Evolutionary conservation across 2,113 vertebrate genomes (phyloP).

Genomic region (Cephalopterus ornatus): DNA sequence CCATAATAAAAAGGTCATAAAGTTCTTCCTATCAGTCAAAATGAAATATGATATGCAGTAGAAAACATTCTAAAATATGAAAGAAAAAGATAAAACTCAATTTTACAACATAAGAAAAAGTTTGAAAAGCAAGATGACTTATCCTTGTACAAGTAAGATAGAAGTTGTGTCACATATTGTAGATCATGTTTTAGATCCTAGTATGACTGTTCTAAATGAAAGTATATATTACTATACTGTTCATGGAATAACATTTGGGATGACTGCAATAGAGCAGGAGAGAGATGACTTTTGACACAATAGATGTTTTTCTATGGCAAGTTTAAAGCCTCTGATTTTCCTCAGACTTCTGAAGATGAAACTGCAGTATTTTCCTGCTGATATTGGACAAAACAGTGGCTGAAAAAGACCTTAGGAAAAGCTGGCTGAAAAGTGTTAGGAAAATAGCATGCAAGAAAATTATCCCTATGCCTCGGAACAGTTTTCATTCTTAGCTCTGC

Average conservation of each 20-base stretch:
- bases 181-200: not conserved
- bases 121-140: not conserved
- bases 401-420: not conserved
- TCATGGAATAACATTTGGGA: not conserved
- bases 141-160: not conserved
- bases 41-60: not conserved
- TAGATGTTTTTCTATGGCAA: not conserved
- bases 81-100: not conserved
- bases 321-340: not conserved
- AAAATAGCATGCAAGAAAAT: not conserved
- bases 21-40: not conserved
- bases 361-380: not conserved
- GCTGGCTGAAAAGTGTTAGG: not conserved
- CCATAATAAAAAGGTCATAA: not conserved
- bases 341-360: not conserved
- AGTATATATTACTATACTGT: not conserved
- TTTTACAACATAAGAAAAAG: not conserved
- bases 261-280: not conserved
- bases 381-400: not conserved
- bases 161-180: not conserved
- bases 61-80: not conserved
- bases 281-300: not conserved
- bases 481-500: not conserved
- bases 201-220: not conserved
- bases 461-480: not conserved